A percentile compares a stretch with the other conserved stretches of the same genome.
Evolutionary conservation across 1,140 invertebrate species (phyloP).

Genomic region (Frieseomelitta varia): DNA sequence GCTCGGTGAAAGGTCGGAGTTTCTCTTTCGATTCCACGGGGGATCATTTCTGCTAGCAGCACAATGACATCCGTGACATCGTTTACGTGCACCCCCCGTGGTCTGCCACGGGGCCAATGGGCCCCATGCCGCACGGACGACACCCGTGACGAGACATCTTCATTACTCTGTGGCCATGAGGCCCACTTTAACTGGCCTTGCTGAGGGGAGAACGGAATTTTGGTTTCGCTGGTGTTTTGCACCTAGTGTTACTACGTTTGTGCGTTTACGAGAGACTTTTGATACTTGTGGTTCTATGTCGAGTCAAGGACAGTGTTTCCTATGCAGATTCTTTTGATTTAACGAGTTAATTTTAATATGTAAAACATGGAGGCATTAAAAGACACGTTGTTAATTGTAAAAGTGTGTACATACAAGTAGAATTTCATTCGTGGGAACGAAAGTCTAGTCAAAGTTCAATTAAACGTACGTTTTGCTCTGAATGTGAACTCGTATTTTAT

Average conservation of each 20-base stretch:
- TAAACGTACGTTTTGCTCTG: too few relatives aligned
- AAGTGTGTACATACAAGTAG: too few relatives aligned
- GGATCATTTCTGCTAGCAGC: slow-evolving; percentile 68
- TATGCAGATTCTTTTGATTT: too few relatives aligned
- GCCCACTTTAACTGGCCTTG: slow-evolving; percentile 26
- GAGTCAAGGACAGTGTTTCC: too few relatives aligned
- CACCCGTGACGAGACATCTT: slow-evolving; percentile 76
- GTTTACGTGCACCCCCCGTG: slow-evolving; percentile 76
- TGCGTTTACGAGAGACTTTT: neutral
- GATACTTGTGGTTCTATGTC: too few relatives aligned
- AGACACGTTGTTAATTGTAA: too few relatives aligned
- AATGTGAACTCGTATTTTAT: too few relatives aligned
- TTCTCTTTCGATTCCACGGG: slow-evolving; percentile 70
- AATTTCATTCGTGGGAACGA: too few relatives aligned
- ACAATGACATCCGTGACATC: slow-evolving; percentile 76
- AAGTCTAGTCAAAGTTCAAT: too few relatives aligned
- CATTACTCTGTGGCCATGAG: slow-evolving; percentile 72
- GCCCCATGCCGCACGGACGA: slow-evolving; percentile 53
- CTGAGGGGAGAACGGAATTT: neutral
- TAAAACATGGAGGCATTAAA: too few relatives aligned
- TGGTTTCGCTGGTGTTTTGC: neutral
- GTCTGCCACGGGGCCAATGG: slow-evolving; percentile 71
- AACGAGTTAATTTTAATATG: too few relatives aligned
- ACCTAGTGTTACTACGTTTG: neutral
- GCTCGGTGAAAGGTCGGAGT: slow-evolving; percentile 43